A percentile compares a stretch with the other conserved stretches of the same genome.
phyloP scores from a whole-genome alignment of 1,140 invertebrate species.

The Macrobrachium rosenbergii region DNA sequence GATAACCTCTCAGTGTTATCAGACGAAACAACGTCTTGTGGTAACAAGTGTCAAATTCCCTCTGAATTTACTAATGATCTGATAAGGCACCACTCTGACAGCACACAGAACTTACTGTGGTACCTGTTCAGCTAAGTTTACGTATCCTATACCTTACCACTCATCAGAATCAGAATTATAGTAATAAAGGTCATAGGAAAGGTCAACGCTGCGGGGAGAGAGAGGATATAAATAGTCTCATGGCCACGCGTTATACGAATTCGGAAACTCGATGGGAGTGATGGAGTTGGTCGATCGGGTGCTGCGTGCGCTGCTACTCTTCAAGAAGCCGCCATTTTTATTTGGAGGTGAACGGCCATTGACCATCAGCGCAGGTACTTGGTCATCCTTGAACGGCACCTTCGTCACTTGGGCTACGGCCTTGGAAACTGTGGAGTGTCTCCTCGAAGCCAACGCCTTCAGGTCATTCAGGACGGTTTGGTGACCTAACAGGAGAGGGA shows the following conservation, averaged over 20 bases:
- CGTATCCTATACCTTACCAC: too few relatives aligned
- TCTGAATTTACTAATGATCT: too few relatives aligned
- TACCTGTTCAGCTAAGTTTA: background rate
- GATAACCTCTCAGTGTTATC: too few relatives aligned
- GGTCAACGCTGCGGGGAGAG: background rate
- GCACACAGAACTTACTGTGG: background rate
- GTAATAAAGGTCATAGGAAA: background rate
- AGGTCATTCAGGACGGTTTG: conserved; percentile 38
- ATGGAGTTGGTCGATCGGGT: background rate
- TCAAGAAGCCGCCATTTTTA: background rate
- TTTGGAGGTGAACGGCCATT: background rate
- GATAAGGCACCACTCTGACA: too few relatives aligned
- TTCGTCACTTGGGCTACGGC: conserved; percentile 36
- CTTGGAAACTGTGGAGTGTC: conserved; percentile 45
- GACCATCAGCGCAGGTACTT: background rate
- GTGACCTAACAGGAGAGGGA: conserved; percentile 33
- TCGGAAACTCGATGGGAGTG: conserved; percentile 1
- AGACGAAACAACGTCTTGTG: too few relatives aligned
- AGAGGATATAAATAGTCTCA: background rate
- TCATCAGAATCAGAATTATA: conserved; percentile 1
- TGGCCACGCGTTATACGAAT: background rate
- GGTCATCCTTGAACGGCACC: background rate
- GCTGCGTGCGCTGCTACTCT: background rate
- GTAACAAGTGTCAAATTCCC: too few relatives aligned
- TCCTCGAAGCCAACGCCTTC: conserved; percentile 9